These are phyloP conservation scores for Megaustenia siamemsis DNA, from an alignment of 2,888 invertebrate genomes.

Conservation along the genomic window DNA sequence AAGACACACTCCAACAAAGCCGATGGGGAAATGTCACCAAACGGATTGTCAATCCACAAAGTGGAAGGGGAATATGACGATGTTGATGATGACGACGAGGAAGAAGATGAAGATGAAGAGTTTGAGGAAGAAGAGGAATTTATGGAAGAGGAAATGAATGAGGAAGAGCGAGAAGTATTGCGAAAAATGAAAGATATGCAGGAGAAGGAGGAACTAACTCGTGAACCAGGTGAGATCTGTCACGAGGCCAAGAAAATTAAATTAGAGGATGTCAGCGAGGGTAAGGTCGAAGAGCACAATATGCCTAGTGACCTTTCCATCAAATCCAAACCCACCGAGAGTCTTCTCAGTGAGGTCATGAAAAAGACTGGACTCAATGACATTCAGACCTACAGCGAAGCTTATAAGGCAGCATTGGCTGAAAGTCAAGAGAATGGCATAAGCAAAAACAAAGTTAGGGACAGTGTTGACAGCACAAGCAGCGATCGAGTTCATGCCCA, in stretches of 20 bases:
- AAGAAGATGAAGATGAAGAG: conserved; percentile 78
- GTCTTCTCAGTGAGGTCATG: conserved; percentile 94
- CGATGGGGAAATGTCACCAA: conserved; percentile 35
- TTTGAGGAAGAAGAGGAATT: conserved; percentile 79
- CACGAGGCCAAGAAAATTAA: conserved; percentile 77
- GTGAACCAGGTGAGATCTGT: conserved; percentile 79
- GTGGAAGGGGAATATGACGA: conserved; percentile 81
- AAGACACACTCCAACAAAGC: conserved; percentile 85
- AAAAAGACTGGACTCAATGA: conserved; percentile 96
- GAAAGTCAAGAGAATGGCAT: conserved; percentile 82
- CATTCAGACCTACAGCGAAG: conserved; percentile 96
- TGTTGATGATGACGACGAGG: conserved; percentile 75
- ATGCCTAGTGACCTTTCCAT: conserved; percentile 38
- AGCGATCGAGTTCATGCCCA: conserved; percentile 43
- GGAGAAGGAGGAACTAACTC: conserved; percentile 86
- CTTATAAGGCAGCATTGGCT: conserved; percentile 95
- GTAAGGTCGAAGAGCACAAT: conserved; percentile 33
- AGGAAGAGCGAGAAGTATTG: conserved; percentile 50
- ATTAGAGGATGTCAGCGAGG: conserved; percentile 77
- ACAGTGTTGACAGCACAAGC: conserved; percentile 30
- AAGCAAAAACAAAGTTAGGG: conserved; percentile 34
- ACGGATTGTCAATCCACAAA: conserved; percentile 58
- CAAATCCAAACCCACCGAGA: conserved; percentile 48
- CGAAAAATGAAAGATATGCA: conserved; percentile 88
- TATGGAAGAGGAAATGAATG: conserved; percentile 67